Evolutionary conservation across 2,113 vertebrate species (phyloP), one percentile per base, ranked within the genome.

Genomic region (Pithys albifrons): DNA sequence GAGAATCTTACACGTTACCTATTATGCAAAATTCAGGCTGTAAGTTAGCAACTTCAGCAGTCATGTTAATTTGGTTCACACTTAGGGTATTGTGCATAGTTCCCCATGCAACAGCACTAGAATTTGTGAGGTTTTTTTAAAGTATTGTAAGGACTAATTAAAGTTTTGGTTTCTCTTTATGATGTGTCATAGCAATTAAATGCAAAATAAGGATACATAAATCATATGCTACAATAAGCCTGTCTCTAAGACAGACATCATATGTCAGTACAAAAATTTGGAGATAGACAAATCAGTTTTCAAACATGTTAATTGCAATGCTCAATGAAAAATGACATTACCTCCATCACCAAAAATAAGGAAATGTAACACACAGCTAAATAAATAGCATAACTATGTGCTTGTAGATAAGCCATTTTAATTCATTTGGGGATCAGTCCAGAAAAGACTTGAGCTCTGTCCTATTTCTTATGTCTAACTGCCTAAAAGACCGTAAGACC

Each of bases 161-260:
- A 94, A 86, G 61, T 78, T 95, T 95, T 73, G 59, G 58, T 31
- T 94, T 95, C 66, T 91, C 48, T 70, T 88, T 94, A 35, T 91
- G 55, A 91, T 94, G 61, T 95, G 83, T 92, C 95, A 96, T 55
- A 59, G 80, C 80, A 97, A 94, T 93, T 95, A 91, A 89, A 93
- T 85, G 78, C 74, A 95, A 91, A 97, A 24, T 55, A 92, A 84
- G 71, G 27, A 55, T 66, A 76, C 70, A 80, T 89, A 88, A 87
- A 93, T 95, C 55, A 43, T 84, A 71, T 22, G 73, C 77, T 93
- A 77, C 76, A 88, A 67, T 75, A 89, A 89, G 48, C 61, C 29
- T 72, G 24, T 90, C 88, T 72, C 62, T 61, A 45, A 88, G 65
- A 87, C 19, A 95, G 89, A 79, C n/a, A 57, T 88, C 43, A 12